Base-by-base conservation (phyloP, 2,113 vertebrate genomes). In the Nothobranchius kuhntae region DNA sequence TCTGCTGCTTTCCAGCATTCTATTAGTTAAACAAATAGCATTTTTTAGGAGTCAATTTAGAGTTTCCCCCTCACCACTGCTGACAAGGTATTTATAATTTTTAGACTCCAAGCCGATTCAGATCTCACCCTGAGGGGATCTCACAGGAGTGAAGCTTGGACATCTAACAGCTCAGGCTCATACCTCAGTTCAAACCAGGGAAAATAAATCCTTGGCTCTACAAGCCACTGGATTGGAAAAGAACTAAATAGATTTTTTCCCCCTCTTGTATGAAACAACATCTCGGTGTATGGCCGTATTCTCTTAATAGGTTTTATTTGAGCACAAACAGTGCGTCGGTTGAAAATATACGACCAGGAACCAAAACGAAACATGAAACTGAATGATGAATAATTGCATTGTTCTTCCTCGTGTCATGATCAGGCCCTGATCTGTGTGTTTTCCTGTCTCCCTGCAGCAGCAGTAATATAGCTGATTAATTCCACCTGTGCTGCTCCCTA, bases 151-250 rank as follows among this genome's bases (percentile, higher is more conserved):
- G 85, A 81, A 83, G 61, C 67, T 59, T 73, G 75, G 73, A 73
- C 68, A 80, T 78, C 64, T 64, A 78, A 82, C 74, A 73, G 77
- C 59, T 65, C 84, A 83, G 71, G 73, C 62, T 76, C 77, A 85
- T 69, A 82, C 77, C 78, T 78, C 76, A 68, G 69, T 75, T 61
- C 68, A 81, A 52, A 56, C 61, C 66, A 1, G 26, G 61, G 46
- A 77, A 83, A 82, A 87, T 75, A 84, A 85, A 86, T 83, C 83
- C 53, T 46, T 36, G 13, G 59, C 79, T 80, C 67, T 79, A 78
- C 82, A 80, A 87, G 66, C 86, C 81, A 85, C 71, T 89, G 84
- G 74, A 89, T 84, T 83, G 89, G 89, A 91, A 88, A 87, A 78
- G 48, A 82, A 81, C 75, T 69, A 85, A 90, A 91, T 85, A 75